phyloP scores from a whole-genome alignment of 2,888 invertebrate species.

The Isoperla grammatica region DNA sequence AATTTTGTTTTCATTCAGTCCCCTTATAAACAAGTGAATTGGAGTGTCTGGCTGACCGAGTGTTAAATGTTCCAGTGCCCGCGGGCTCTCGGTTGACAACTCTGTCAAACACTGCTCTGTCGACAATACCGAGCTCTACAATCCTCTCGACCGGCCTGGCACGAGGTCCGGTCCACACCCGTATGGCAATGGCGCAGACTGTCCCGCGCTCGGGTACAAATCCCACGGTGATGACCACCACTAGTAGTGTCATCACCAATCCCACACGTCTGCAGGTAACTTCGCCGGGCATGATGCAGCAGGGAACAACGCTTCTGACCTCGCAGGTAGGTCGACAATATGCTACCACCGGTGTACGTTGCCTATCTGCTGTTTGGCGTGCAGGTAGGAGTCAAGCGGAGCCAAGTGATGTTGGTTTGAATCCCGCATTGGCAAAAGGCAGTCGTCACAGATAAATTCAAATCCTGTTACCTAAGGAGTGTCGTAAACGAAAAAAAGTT shows the following conservation, averaged over 20 bases:
- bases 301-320: conserved; percentile 13
- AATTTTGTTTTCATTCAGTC: too few species aligned
- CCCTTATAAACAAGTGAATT: too few species aligned
- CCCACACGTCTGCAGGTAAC: neutral
- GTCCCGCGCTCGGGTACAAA: neutral
- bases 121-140: neutral
- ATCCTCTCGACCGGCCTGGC: neutral
- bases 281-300: neutral
- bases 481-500: too few species aligned
- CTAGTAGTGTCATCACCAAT: neutral
- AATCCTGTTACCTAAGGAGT: too few species aligned
- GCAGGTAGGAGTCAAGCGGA: too few species aligned
- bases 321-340: conserved; percentile 1
- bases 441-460: too few species aligned
- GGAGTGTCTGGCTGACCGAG: too few species aligned
- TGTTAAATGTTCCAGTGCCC: conserved; percentile 1
- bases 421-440: too few species aligned
- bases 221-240: conserved; percentile 9
- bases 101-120: conserved; percentile 7
- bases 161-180: neutral
- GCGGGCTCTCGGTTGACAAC: conserved; percentile 14
- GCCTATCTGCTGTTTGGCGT: too few species aligned
- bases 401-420: too few species aligned
- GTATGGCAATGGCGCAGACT: neutral
- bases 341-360: too few species aligned